Percentiles rank a stretch among this genome's conserved stretches.
phyloP scores from a whole-genome alignment of 1,140 invertebrate species.

The Lineus longissimus region DNA sequence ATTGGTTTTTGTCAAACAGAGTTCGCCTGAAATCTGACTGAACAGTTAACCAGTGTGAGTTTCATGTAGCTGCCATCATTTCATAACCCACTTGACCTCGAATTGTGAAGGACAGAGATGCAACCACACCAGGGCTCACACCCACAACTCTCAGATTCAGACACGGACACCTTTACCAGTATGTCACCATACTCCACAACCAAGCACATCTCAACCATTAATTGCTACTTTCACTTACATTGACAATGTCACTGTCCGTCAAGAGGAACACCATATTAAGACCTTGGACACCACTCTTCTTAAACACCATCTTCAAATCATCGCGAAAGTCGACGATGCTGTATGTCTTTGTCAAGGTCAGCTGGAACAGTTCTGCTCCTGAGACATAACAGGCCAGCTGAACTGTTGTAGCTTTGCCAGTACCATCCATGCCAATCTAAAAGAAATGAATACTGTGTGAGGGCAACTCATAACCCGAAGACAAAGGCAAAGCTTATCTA shows the following conservation, averaged over 20 bases:
- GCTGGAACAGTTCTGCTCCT: slow-evolving; percentile 44
- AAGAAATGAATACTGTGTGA: slow-evolving; percentile 7
- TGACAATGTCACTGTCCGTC: slow-evolving; percentile 60
- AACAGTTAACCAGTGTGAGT: too few relatives aligned
- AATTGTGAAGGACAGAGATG: too few relatives aligned
- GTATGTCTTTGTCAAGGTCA: slow-evolving; percentile 68
- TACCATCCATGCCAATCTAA: slow-evolving; percentile 52
- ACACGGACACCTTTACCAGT: too few relatives aligned
- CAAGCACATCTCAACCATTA: too few relatives aligned
- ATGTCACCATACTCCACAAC: not conserved
- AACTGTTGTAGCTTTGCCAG: slow-evolving; percentile 48
- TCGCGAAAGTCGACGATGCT: slow-evolving; percentile 72
- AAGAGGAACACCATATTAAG: slow-evolving; percentile 48
- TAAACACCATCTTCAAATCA: slow-evolving; percentile 68
- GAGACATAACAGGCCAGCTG: slow-evolving; percentile 46
- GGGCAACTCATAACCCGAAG: too few relatives aligned
- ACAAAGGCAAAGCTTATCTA: not conserved
- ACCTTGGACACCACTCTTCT: slow-evolving; percentile 46
- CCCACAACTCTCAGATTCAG: too few relatives aligned
- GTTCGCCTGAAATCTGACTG: too few relatives aligned
- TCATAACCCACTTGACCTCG: too few relatives aligned
- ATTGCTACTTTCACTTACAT: slow-evolving; percentile 48
- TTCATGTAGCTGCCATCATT: too few relatives aligned
- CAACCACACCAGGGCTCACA: too few relatives aligned
- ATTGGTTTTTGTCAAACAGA: too few relatives aligned